Evolutionary conservation across 2,888 invertebrate species (phyloP).

Genomic region (Patella caerulea): DNA sequence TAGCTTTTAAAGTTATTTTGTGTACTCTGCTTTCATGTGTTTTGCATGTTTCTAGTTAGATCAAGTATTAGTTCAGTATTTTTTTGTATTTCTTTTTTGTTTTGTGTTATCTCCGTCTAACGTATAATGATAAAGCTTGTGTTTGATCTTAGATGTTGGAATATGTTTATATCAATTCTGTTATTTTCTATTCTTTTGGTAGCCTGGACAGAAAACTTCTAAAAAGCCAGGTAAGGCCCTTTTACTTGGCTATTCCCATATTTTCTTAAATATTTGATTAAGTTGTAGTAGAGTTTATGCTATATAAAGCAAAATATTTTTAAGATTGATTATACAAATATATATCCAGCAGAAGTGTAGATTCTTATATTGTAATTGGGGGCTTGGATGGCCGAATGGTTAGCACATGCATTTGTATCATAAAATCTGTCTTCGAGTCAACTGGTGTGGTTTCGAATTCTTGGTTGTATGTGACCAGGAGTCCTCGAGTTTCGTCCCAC

Average conservation of each 20-base stretch:
- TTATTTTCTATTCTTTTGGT: constrained; percentile 19
- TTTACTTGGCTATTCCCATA: not conserved
- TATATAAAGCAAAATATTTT: too few species aligned
- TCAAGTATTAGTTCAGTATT: not conserved
- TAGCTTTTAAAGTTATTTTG: constrained; percentile 1
- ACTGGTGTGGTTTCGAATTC: too few species aligned
- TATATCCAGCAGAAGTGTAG: not conserved
- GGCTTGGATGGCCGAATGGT: too few species aligned
- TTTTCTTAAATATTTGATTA: constrained; percentile 18
- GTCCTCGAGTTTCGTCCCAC: too few species aligned
- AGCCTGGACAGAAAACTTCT: constrained; percentile 46
- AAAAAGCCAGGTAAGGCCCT: constrained; percentile 57
- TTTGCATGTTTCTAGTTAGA: too few species aligned
- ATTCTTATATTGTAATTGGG: not conserved
- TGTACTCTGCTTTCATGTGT: not conserved
- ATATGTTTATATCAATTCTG: too few species aligned
- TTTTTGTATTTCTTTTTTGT: constrained; percentile 2
- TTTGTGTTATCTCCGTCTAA: not conserved
- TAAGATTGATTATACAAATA: not conserved
- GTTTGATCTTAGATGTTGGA: too few species aligned
- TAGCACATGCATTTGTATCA: too few species aligned
- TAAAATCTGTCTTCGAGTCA: too few species aligned
- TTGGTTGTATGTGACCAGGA: too few species aligned
- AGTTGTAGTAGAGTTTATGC: too few species aligned
- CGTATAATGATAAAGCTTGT: too few species aligned